Conservation (phyloP, 1,140 invertebrate species). For the Drosophila ambigua region DNA sequence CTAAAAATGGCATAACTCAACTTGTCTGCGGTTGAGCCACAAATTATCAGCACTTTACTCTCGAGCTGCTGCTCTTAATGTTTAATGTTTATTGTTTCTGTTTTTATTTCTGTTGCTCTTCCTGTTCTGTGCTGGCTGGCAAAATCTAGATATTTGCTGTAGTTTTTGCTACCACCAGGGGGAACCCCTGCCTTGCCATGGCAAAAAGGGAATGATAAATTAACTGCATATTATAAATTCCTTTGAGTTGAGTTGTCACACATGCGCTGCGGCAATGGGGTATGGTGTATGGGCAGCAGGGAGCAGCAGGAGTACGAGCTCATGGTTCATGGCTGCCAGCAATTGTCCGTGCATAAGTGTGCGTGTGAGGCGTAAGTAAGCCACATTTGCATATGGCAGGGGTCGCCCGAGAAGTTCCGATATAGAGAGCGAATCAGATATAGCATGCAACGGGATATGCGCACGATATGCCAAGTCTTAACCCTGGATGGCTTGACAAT, state of each 20-base stretch:
- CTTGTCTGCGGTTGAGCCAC: constrained; percentile 43
- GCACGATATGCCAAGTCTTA: too few species aligned
- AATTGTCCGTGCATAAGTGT: constrained; percentile 70
- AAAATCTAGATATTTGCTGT: constrained; percentile 38
- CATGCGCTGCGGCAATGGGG: constrained; percentile 32
- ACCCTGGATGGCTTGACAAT: too few species aligned
- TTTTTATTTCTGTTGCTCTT: not conserved
- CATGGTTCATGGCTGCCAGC: constrained; percentile 50
- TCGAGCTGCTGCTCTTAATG: constrained; percentile 31
- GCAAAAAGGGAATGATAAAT: constrained; percentile 72
- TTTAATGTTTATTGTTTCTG: constrained; percentile 21
- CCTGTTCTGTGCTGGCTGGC: not conserved
- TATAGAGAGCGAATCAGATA: too few species aligned
- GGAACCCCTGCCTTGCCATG: not conserved
- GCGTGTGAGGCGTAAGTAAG: constrained; percentile 56
- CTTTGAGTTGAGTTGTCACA: constrained; percentile 69
- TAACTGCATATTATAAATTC: constrained; percentile 80
- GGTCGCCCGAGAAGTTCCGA: constrained; percentile 10
- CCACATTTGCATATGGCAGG: constrained; percentile 54
- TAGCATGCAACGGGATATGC: too few species aligned
- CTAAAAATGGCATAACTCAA: constrained; percentile 39
- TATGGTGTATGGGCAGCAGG: constrained; percentile 11
- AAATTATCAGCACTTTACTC: constrained; percentile 74
- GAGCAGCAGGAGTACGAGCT: not conserved
- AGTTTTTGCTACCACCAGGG: constrained; percentile 1